A percentile compares a stretch with the other conserved stretches of the same genome.
phyloP scores from a whole-genome alignment of 2,888 invertebrate species.

The Helicoverpa assulta region DNA sequence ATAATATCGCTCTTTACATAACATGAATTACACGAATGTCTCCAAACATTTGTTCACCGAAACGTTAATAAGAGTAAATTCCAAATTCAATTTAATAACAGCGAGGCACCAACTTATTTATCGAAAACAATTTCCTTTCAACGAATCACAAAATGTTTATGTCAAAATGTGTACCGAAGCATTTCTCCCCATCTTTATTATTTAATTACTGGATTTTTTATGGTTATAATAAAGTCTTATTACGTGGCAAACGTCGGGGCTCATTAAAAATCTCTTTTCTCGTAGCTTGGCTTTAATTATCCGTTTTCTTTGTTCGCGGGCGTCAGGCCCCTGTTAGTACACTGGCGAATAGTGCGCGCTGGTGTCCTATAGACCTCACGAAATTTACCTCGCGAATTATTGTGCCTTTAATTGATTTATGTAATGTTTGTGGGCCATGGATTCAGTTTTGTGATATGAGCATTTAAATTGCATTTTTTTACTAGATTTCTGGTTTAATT shows the following conservation, averaged over 20 bases:
- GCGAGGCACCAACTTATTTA: not conserved
- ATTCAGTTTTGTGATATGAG: too few relatives aligned
- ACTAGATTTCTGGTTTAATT: too few relatives aligned
- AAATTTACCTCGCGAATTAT: slow-evolving; percentile 54
- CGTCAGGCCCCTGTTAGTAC: slow-evolving; percentile 77
- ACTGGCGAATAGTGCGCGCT: slow-evolving; percentile 76
- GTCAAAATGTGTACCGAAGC: slow-evolving; percentile 49
- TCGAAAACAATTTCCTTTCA: slow-evolving; percentile 19
- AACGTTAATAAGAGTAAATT: slow-evolving; percentile 3
- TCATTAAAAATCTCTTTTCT: slow-evolving; percentile 89
- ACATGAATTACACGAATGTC: not conserved
- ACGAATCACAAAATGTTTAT: slow-evolving; percentile 43
- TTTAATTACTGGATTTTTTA: slow-evolving; percentile 79
- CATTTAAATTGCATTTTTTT: not conserved
- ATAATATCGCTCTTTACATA: not conserved
- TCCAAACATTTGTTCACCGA: not conserved
- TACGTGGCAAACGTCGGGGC: slow-evolving; percentile 83
- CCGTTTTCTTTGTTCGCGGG: slow-evolving; percentile 86
- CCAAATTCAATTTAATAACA: slow-evolving; percentile 28
- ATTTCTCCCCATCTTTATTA: slow-evolving; percentile 67
- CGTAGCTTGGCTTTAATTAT: slow-evolving; percentile 87
- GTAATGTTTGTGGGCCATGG: not conserved
- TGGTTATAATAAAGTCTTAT: slow-evolving; percentile 85
- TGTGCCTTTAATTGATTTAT: slow-evolving; percentile 49
- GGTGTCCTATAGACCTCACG: slow-evolving; percentile 63